Evolutionary conservation across 2,113 vertebrate genomes (phyloP).

Genomic region (Loxodonta africana): DNA sequence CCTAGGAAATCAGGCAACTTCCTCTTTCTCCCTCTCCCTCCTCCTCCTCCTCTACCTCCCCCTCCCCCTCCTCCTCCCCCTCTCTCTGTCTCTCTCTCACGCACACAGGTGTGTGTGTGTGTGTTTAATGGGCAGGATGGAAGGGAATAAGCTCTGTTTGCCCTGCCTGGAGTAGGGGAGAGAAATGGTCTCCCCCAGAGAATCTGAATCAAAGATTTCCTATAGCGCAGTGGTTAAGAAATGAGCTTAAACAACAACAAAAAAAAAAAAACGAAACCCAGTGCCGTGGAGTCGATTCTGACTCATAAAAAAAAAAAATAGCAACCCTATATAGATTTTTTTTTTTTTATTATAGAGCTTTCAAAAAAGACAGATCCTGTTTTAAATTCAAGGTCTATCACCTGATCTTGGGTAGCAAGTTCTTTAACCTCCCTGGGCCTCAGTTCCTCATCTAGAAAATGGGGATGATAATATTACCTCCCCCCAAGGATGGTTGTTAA

Average conservation of each 20-base stretch:
- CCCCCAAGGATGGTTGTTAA: background rate
- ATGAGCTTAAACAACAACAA: background rate
- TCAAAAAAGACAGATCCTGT: conserved; percentile 31
- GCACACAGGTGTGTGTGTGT: background rate
- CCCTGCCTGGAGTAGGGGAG: background rate
- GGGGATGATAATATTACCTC: background rate
- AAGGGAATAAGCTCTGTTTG: background rate
- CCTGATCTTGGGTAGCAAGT: conserved; percentile 37
- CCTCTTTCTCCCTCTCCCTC: background rate
- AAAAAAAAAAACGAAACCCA: no score
- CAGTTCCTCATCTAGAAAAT: conserved; percentile 42
- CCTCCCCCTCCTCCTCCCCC: background rate
- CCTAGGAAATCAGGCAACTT: conserved; percentile 21
- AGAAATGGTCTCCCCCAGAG: background rate
- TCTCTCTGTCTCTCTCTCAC: no score
- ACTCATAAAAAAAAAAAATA: no score
- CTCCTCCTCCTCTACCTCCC: no score
- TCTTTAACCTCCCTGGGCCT: background rate
- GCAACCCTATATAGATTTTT: no score
- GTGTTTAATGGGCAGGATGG: background rate
- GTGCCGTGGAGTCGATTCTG: no score
- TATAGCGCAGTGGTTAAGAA: background rate
- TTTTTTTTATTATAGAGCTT: background rate
- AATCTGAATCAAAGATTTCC: conserved; percentile 12
- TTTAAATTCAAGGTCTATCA: background rate